Evolutionary conservation across 1,140 invertebrate genomes (phyloP).

Genomic region (Helicoverpa armigera): DNA sequence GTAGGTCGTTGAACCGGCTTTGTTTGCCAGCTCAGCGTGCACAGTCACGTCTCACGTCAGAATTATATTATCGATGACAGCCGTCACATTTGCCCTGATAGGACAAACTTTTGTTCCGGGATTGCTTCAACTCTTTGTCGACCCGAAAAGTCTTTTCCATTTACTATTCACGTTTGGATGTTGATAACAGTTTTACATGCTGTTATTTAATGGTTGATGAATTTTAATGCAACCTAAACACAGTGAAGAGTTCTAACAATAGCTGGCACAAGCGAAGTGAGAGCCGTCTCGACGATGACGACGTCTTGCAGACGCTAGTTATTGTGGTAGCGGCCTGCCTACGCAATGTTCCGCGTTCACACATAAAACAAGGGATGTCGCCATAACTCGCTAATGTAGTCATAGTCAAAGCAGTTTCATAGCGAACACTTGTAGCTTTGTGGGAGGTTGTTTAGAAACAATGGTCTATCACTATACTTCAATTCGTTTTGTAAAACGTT

Average conservation of each 20-base stretch:
- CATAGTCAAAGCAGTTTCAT: conserved; percentile 29
- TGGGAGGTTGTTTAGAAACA: conserved; percentile 4
- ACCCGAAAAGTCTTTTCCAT: conserved; percentile 30
- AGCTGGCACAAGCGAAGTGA: conserved; percentile 68
- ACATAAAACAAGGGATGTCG: conserved; percentile 41
- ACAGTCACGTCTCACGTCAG: conserved; percentile 69
- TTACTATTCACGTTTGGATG: conserved; percentile 9
- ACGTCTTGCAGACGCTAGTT: conserved; percentile 52
- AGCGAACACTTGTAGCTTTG: conserved; percentile 22
- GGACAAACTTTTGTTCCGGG: conserved; percentile 43
- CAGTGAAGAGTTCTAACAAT: conserved; percentile 66
- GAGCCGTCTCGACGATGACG: conserved; percentile 57
- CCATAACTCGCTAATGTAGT: conserved; percentile 36
- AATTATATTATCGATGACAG: conserved; percentile 77
- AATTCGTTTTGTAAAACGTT: background rate
- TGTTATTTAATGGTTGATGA: background rate
- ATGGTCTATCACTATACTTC: background rate
- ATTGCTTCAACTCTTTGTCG: conserved; percentile 24
- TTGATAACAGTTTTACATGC: conserved; percentile 9
- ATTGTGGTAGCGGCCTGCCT: conserved; percentile 62
- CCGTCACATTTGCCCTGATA: conserved; percentile 52
- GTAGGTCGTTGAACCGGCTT: conserved; percentile 83
- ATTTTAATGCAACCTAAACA: conserved; percentile 47
- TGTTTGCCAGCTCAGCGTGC: conserved; percentile 85
- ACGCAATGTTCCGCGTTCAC: conserved; percentile 54